Evolutionary conservation across 2,797 vertebrate species (phyloP), one percentile per base, ranked within the genome.

Genomic region (Peromyscus aztecus): DNA sequence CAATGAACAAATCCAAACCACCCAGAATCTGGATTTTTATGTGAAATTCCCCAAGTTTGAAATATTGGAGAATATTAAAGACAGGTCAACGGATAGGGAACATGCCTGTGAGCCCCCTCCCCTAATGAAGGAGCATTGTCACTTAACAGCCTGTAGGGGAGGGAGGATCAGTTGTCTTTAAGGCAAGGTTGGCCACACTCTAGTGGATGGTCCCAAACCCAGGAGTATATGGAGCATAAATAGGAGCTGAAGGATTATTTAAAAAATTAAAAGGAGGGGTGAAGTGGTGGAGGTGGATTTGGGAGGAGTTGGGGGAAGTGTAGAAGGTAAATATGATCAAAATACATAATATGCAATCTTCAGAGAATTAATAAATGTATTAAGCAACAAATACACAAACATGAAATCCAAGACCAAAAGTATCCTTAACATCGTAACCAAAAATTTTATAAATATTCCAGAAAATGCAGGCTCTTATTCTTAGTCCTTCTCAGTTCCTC

Each of bases 1-100:
- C 43, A 67, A 86, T 12, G 52, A 69, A 27, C 49, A 86, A 37
- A 69, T 13, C 9, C 7, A 6, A 69, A 21, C 43, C 46, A 86
- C 31, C 49, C 34, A 76, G 71, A 59, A 94, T 57, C 73, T 93
- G 46, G 43, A 80, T 40, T 93, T 89, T 88, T 31, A 49, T 88
- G 21, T 55, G 63, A 93, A 95, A 73, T 40, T 21, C 46, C 19
- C 31, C 78, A 86, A 59, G 13, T 91, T 85, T 43, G 63, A 85
- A 91, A 75, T 82, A 19, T 37, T 63, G n/a, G 75, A 57, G 89
- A 91, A 49, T 55, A 76, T 76, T 81, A 86, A 84, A 77, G 55
- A 37, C 37, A 84, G 81, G 24, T 5, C 65, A 93, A 55, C 37
- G 6, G 7, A 52, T 43, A 52, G 19, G 27, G 63, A 21, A 67